Conservation (phyloP, 1,140 invertebrate species). For the Zaprionus camerounensis region DNA sequence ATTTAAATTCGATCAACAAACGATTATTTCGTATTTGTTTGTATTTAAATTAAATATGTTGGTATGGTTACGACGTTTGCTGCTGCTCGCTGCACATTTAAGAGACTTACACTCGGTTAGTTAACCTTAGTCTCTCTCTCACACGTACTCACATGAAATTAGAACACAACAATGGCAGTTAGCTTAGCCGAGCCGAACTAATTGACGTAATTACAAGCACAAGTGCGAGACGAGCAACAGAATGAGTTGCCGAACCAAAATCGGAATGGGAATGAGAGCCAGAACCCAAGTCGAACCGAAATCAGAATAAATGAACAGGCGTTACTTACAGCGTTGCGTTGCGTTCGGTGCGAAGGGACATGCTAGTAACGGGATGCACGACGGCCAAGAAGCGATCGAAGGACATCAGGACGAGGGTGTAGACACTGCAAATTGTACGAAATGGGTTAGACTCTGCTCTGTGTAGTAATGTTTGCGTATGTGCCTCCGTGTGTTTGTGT, state of each 20-base stretch:
- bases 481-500: neutral
- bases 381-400: slow-evolving; percentile 97
- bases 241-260: neutral
- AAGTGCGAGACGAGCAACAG: slow-evolving; percentile 1
- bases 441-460: neutral
- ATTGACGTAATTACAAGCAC: slow-evolving; percentile 33
- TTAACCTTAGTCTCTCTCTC: neutral
- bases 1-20: neutral
- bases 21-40: neutral
- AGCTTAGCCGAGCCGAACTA: slow-evolving; percentile 25
- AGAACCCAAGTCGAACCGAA: neutral
- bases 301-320: neutral
- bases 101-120: neutral
- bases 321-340: slow-evolving; percentile 88
- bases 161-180: slow-evolving; percentile 12
- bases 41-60: neutral
- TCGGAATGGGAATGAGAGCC: neutral
- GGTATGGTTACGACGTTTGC: neutral
- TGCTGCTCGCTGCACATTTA: neutral
- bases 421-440: slow-evolving; percentile 83
- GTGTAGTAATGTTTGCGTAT: neutral
- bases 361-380: slow-evolving; percentile 96
- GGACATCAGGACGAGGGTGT: slow-evolving; percentile 97
- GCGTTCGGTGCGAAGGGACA: slow-evolving; percentile 93
- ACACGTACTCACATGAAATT: slow-evolving; percentile 15